Evolutionary conservation across 2,113 vertebrate genomes (phyloP), one percentile per base, ranked within the genome.

Genomic region (Hyla sarda): DNA sequence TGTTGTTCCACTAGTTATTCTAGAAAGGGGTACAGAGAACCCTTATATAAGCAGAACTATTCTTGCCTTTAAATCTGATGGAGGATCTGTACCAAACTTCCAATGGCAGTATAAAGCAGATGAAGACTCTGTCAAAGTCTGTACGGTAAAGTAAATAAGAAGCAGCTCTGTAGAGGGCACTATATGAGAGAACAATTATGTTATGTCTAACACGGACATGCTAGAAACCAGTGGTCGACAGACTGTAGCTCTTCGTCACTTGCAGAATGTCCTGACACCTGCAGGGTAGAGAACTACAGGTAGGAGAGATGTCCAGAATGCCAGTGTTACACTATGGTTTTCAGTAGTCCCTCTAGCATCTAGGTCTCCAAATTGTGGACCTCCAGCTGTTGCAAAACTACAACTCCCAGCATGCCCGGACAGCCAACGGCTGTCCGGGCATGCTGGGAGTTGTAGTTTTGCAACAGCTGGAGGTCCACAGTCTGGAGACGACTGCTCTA

Each of bases 311-410:
- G 6, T 37, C 32, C 67, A 25, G 23, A 76, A 50, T 28, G 14
- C 47, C 47, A 76, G 73, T 75, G 73, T 28, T 50, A 50, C 73
- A 76, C 47, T 76, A 28, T 50, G 47, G 41, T 50, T 76, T 3
- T 50, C 25, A 28, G 41, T 48, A 76, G 47, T 74, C n/a, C 72
- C 72, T 47, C 72, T n/a, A n/a, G n/a, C n/a, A n/a, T n/a, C n/a
- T n/a, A n/a, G n/a, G n/a, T n/a, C n/a, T n/a, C n/a, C n/a, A n/a
- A n/a, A n/a, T n/a, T n/a, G n/a, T n/a, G n/a, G n/a, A n/a, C n/a
- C n/a, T n/a, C n/a, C n/a, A n/a, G n/a, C n/a, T n/a, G n/a, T n/a
- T n/a, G n/a, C n/a, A n/a, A n/a, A n/a, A n/a, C n/a, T n/a, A n/a
- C n/a, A n/a, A n/a, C n/a, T n/a, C n/a, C n/a, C n/a, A n/a, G n/a